Evolutionary conservation across 2,888 invertebrate genomes (phyloP), one percentile per base, ranked within the genome.

Genomic region (Oxycera nigricornis): DNA sequence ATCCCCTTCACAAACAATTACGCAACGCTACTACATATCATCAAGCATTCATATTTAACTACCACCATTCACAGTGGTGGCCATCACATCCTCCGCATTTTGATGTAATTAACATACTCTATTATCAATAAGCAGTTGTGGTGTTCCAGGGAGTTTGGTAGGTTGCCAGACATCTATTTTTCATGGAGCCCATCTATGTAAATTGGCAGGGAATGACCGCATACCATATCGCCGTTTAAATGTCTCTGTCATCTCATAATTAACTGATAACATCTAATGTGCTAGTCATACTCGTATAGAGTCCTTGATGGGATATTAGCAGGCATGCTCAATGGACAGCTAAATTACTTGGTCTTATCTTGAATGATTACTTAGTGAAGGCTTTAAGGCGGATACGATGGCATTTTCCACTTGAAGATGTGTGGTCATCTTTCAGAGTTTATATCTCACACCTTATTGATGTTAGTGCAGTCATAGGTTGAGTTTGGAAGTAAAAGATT

Each of bases 211-310:
- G 17, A 14, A 46, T 46, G 46, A 46, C 46, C 46, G 17, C 46
- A 46, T 46, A 46, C 17, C 46, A 17, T 46, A 7, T 17, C 11
- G 46, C 46, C 17, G 17, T 46, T 46, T n/a, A 46, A 14, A 46
- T 46, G 46, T 46, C 46, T 17, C 46, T 55, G 55, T 30, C 59
- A n/a, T n/a, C 0, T 50, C 1, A 59, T 59, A 59, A 59, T 59
- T 59, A 59, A 59, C 59, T 30, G 59, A 59, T 59, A 59, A 59
- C 30, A 30, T 59, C 59, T 30, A 9, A 59, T 11, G 30, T 59
- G 17, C n/a, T 28, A 59, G 28, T 30, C 11, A 1, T 22, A 59
- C 59, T 30, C 46, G 17, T 46, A 46, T 3, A 46, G 46, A 17
- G 46, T 46, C 46, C 14, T 17, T 14, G 46, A 46, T 14, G 46